phyloP scores from a whole-genome alignment of 2,888 invertebrate genomes.

The Lamellibrachia columna region DNA sequence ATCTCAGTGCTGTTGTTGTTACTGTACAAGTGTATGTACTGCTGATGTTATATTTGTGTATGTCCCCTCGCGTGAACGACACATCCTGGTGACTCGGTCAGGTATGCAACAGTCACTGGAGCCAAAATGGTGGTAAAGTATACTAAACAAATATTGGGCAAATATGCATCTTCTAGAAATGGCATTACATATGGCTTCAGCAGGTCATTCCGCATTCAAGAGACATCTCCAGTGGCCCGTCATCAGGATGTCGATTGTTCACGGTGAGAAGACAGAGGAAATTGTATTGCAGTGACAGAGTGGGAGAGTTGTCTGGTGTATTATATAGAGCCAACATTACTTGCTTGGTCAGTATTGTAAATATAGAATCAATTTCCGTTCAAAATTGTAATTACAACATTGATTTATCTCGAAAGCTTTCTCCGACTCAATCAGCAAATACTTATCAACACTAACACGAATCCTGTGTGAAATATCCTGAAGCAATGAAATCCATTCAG shows the following conservation, averaged over 20 bases:
- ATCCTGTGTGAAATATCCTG: neutral
- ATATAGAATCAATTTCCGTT: neutral
- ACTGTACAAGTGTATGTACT: slow-evolving; percentile 10
- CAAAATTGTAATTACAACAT: neutral
- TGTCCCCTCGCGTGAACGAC: neutral
- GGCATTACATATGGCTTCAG: neutral
- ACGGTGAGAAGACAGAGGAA: neutral
- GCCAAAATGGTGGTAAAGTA: neutral
- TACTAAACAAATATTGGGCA: too few relatives aligned
- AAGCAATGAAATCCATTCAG: neutral
- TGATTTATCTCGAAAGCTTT: neutral
- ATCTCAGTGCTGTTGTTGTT: slow-evolving; percentile 7
- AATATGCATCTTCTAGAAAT: neutral
- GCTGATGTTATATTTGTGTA: slow-evolving; percentile 14
- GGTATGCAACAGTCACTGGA: neutral
- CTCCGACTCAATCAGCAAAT: neutral
- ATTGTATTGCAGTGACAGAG: neutral
- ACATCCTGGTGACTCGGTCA: neutral
- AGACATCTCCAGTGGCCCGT: neutral
- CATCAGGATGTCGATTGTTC: neutral
- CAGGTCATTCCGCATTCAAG: neutral
- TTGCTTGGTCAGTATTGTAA: neutral
- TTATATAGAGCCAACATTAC: neutral
- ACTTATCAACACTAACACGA: neutral
- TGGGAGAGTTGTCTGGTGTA: neutral